Percentiles rank a stretch among this genome's conserved stretches.
Conservation (phyloP, 53 echinoderm and acorn worm species). For the Hippasteria phrygiana region DNA sequence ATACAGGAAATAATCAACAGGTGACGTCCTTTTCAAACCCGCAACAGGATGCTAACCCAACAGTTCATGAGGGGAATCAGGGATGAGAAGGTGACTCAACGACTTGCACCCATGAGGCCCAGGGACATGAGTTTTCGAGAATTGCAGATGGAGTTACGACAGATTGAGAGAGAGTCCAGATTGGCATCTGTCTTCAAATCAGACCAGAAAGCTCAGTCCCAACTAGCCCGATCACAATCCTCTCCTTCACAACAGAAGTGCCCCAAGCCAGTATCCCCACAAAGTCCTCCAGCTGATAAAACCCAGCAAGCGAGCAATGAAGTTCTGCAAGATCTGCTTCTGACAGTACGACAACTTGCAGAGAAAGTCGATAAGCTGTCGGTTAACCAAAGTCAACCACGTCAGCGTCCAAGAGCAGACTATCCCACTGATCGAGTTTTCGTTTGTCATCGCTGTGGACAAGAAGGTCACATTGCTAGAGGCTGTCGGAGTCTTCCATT, state of each 20-base stretch:
- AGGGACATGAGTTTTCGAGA: constrained; percentile 39
- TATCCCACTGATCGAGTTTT: background rate
- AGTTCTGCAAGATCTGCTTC: constrained; percentile 8
- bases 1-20: constrained; percentile 11
- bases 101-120: constrained; percentile 60
- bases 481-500: constrained; percentile 23
- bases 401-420: constrained; percentile 2
- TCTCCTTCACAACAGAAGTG: constrained; percentile 18
- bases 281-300: background rate
- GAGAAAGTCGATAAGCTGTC: constrained; percentile 28
- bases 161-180: constrained; percentile 32
- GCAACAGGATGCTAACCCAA: constrained; percentile 20
- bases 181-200: background rate
- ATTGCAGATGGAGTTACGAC: constrained; percentile 32
- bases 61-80: constrained; percentile 47
- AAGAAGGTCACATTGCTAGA: constrained; percentile 47
- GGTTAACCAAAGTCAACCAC: constrained; percentile 1
- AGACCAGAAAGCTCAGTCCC: constrained; percentile 1
- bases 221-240: background rate
- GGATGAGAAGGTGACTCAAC: constrained; percentile 16
- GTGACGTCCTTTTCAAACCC: constrained; percentile 11
- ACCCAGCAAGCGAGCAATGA: background rate
- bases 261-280: background rate
- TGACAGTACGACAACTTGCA: constrained; percentile 23
- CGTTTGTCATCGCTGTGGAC: constrained; percentile 36